Evolutionary conservation across 2,888 invertebrate species (phyloP).

Genomic region (Amaurobius ferox): DNA sequence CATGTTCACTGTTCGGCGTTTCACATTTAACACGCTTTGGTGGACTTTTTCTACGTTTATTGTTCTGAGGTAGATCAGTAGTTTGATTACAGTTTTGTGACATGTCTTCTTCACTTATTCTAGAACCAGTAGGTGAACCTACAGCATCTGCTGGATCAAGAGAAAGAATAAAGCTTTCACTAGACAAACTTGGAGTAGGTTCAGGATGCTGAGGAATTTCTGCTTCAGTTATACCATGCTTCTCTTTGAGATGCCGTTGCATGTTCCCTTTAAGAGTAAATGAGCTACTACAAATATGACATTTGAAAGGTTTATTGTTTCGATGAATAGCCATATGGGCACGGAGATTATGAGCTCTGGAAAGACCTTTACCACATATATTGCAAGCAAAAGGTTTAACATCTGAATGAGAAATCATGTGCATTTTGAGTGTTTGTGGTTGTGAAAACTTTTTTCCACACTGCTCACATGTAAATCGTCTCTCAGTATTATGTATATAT

Average conservation of each 20-base stretch:
- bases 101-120: constrained; percentile 64
- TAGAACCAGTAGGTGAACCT: constrained; percentile 44
- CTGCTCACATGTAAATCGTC: constrained; percentile 77
- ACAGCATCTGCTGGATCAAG: constrained; percentile 51
- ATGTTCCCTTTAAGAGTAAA: constrained; percentile 78
- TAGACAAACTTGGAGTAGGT: constrained; percentile 47
- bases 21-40: constrained; percentile 67
- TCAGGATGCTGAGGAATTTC: constrained; percentile 58
- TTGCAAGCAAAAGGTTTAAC: constrained; percentile 78
- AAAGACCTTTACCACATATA: constrained; percentile 78
- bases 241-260: constrained; percentile 74
- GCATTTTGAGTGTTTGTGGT: constrained; percentile 78
- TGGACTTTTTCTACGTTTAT: constrained; percentile 61
- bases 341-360: constrained; percentile 78
- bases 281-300: constrained; percentile 77
- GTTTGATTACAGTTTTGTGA: constrained; percentile 60
- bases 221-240: constrained; percentile 73
- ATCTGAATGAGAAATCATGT: constrained; percentile 78
- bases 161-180: constrained; percentile 64
- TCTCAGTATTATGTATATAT: constrained; percentile 77
- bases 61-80: constrained; percentile 58
- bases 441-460: constrained; percentile 78
- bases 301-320: constrained; percentile 77
- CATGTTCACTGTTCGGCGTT: constrained; percentile 60
- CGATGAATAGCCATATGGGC: constrained; percentile 79